Conservation (phyloP, 2,797 vertebrate species). For the Thamnophis elegans region DNA sequence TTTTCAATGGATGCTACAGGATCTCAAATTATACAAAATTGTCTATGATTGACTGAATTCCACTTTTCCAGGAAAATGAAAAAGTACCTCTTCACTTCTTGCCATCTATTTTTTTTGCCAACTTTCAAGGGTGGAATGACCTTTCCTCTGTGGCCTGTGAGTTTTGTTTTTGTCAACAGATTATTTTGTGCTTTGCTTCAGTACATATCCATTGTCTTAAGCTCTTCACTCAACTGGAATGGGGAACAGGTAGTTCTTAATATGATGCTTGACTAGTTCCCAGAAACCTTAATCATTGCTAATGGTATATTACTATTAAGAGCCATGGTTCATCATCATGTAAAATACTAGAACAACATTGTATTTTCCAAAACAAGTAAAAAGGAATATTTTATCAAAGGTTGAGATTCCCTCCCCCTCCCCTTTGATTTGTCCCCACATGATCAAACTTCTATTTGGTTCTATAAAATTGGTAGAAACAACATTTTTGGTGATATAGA, state of each 20-base stretch:
- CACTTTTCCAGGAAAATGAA: neutral
- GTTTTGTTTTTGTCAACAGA: neutral
- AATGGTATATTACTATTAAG: neutral
- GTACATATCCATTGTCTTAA: neutral
- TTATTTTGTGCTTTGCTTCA: neutral
- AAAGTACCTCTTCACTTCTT: neutral
- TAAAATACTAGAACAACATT: neutral
- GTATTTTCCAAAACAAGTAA: neutral
- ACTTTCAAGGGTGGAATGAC: neutral
- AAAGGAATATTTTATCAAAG: neutral
- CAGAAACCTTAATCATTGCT: neutral
- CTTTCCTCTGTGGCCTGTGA: neutral
- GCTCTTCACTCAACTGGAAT: neutral
- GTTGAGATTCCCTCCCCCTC: rapidly evolving
- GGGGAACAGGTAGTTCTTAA: neutral
- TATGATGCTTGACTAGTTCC: neutral
- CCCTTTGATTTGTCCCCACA: neutral
- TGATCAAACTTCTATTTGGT: neutral
- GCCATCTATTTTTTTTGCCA: neutral
- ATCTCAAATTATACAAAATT: neutral
- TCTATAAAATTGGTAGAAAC: neutral
- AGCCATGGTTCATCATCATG: neutral
- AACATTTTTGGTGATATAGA: neutral
- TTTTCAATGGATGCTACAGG: neutral
- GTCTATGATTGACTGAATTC: neutral